phyloP scores from a whole-genome alignment of 2,888 invertebrate genomes.

The Parascotia fuliginaria region DNA sequence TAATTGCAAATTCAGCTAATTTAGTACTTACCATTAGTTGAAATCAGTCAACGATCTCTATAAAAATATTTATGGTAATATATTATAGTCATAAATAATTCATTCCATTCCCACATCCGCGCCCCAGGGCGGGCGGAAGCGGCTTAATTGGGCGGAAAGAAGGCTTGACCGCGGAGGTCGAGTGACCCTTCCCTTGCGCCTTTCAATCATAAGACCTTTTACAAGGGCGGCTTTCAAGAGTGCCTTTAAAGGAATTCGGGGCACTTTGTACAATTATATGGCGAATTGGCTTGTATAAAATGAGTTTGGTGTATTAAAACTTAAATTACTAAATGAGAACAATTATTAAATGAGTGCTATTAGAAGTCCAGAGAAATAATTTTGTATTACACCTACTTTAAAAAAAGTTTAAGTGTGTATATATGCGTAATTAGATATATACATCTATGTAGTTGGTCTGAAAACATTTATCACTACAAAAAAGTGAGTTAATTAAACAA shows the following conservation, averaged over 20 bases:
- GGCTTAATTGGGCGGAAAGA: constrained; percentile 76
- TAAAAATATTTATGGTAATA: constrained; percentile 27
- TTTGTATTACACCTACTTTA: too few species aligned
- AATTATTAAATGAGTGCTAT: too few species aligned
- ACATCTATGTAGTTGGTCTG: too few species aligned
- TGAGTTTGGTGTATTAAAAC: neutral
- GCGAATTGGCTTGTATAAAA: constrained; percentile 28
- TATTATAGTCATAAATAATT: constrained; percentile 36
- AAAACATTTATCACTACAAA: too few species aligned
- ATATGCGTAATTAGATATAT: too few species aligned
- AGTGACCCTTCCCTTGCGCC: constrained; percentile 77
- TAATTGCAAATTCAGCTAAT: constrained; percentile 35
- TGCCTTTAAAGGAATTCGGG: constrained; percentile 51
- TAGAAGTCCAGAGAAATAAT: too few species aligned
- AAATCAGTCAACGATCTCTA: too few species aligned
- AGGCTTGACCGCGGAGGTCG: constrained; percentile 75
- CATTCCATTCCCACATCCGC: constrained; percentile 45
- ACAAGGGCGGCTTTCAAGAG: constrained; percentile 54
- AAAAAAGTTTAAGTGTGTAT: too few species aligned
- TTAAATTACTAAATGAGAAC: too few species aligned
- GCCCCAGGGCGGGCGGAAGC: constrained; percentile 43
- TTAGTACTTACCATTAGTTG: constrained; percentile 28
- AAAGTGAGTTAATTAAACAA: too few species aligned
- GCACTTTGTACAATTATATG: constrained; percentile 42
- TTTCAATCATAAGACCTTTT: constrained; percentile 67